phyloP scores from a whole-genome alignment of 1,140 invertebrate genomes.

The Rhyzopertha dominica region DNA sequence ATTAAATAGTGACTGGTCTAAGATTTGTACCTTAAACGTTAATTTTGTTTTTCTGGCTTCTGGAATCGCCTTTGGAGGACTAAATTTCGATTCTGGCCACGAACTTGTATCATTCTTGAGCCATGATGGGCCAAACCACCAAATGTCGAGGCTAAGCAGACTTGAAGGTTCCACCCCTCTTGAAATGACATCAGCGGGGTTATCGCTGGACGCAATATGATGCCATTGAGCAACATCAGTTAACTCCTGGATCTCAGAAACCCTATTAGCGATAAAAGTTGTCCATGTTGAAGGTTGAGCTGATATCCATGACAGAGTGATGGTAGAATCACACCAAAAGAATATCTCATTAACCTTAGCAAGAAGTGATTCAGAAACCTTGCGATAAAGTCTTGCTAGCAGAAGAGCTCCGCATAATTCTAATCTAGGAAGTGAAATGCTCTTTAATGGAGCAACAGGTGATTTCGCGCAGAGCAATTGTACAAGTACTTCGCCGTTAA shows the following conservation, averaged over 20 bases:
- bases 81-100: too few species aligned
- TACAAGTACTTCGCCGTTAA: neutral
- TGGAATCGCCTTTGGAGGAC: too few species aligned
- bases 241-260: constrained; percentile 41
- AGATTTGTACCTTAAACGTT: too few species aligned
- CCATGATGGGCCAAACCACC: constrained; percentile 40
- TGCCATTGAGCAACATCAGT: constrained; percentile 23
- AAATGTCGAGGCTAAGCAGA: constrained; percentile 33
- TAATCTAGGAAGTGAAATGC: constrained; percentile 40
- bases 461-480: constrained; percentile 24
- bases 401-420: constrained; percentile 36
- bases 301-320: constrained; percentile 19
- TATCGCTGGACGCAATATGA: constrained; percentile 22
- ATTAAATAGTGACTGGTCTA: too few species aligned
- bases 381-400: constrained; percentile 13
- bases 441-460: constrained; percentile 44
- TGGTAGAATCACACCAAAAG: constrained; percentile 16
- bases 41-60: too few species aligned
- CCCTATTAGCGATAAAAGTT: constrained; percentile 37
- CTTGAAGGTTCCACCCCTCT: constrained; percentile 33
- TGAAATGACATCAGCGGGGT: constrained; percentile 47
- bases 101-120: too few species aligned
- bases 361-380: too few species aligned
- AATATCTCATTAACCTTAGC: constrained; percentile 3
- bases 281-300: constrained; percentile 14